Conservation (phyloP, 2,888 invertebrate species). For the Acleris literana region DNA sequence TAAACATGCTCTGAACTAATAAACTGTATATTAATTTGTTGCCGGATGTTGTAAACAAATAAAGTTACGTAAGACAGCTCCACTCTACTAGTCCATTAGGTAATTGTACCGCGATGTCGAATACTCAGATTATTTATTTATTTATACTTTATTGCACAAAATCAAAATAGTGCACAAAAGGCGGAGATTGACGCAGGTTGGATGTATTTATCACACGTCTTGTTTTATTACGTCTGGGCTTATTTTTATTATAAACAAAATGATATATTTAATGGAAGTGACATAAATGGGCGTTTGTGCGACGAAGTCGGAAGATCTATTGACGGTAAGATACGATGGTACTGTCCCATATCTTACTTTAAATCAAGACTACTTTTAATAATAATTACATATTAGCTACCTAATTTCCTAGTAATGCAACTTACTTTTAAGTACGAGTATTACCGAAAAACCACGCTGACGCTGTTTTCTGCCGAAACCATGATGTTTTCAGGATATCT, state of each 20-base stretch:
- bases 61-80: conserved; percentile 3
- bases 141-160: no score
- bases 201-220: background rate
- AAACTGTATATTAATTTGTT: conserved; percentile 18
- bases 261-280: conserved; percentile 9
- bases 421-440: no score
- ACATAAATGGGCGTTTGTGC: conserved; percentile 14
- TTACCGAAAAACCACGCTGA: no score
- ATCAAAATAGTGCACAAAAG: no score
- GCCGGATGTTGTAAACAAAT: conserved; percentile 12
- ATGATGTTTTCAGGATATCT: no score
- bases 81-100: conserved; percentile 3
- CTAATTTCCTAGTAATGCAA: no score
- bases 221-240: conserved; percentile 7
- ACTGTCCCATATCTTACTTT: no score
- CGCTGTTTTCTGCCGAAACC: no score
- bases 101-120: conserved; percentile 1
- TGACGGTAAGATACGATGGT: background rate
- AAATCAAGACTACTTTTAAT: no score
- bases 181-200: background rate
- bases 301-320: background rate
- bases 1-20: conserved; percentile 12
- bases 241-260: background rate
- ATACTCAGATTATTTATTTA: no score
- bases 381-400: no score